These are phyloP conservation scores for Vicugna pacos DNA, from an alignment of 2,113 vertebrate species.

Conservation along the genomic window DNA sequence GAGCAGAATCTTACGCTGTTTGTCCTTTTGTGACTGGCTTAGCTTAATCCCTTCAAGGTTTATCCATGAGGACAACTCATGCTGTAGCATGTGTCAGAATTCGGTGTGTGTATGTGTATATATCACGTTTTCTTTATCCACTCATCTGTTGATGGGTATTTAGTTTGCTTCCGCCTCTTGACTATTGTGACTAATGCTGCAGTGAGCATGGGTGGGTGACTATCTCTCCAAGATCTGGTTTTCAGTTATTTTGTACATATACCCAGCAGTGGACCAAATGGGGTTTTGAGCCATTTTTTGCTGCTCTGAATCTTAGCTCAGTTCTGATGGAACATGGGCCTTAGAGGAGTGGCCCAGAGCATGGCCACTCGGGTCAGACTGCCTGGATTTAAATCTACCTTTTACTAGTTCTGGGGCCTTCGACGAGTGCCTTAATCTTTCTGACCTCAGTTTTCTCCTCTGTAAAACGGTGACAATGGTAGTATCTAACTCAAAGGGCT, in stretches of 20 bases:
- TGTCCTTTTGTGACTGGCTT: neutral
- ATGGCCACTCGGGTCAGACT: neutral
- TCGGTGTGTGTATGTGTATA: neutral
- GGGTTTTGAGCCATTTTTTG: neutral
- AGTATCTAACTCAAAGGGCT: neutral
- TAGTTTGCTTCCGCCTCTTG: neutral
- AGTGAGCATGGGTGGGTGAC: neutral
- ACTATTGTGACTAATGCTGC: neutral
- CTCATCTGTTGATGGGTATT: neutral
- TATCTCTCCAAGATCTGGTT: neutral
- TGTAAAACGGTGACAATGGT: neutral
- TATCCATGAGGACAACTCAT: neutral
- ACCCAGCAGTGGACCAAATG: neutral
- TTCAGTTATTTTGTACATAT: neutral
- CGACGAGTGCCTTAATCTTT: neutral
- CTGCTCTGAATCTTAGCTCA: neutral
- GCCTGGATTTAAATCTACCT: neutral
- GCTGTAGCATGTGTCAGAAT: neutral
- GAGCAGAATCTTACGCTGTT: neutral
- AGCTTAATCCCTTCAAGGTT: neutral
- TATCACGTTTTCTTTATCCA: neutral
- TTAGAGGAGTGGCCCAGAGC: fast-evolving
- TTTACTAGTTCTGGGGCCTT: neutral
- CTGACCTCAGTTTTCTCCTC: neutral
- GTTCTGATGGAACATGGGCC: neutral